Base-by-base conservation (phyloP, 2,113 vertebrate species). In the Cavia porcellus region DNA sequence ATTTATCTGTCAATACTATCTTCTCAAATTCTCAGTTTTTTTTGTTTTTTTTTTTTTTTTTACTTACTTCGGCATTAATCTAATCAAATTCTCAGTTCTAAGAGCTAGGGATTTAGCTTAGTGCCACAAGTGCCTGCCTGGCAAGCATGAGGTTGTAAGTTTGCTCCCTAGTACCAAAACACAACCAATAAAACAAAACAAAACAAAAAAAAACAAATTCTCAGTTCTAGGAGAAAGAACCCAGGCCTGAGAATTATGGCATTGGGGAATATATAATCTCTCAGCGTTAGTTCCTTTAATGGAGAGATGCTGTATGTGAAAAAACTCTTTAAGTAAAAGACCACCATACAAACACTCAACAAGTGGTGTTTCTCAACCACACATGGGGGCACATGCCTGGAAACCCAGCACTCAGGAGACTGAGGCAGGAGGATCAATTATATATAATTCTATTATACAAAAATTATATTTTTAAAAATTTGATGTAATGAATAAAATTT, bases 301-400 rank as follows among this genome's bases (percentile, higher is more conserved):
- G 24, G 83, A 79, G 50, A 97, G 45, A 70, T 38, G 11, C 14
- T 83, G 25, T 92, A 11, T 83, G 19, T 92, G 19, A 93, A 88
- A 38, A 95, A 91, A 92, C 64, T 86, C 20, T 75, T 92, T 92
- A 86, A 92, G 66, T 57, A 84, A 94, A 94, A 38, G 17, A 77
- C 12, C 35, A 90, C 59, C 28, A 94, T 45, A 92, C 47, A 80
- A 87, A 55, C 30, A 28, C 74, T 87, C 42, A 90, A 75, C 59
- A 94, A 64, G 57, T n/a, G 32, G 24, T 70, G 35, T 4, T 77
- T 93, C 47, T 74, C 50, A 72, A 50, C 42, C 25, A 77, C 25
- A 45, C 19, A 38, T 15, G 45, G 24, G 70, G 4, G 15, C 15
- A 19, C n/a, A 42, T 25, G 30, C 64, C 70, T 68, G 32, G 17